These are phyloP conservation scores for Athalia circularis DNA, from an alignment of 2,888 invertebrate genomes.

Conservation along the genomic window DNA sequence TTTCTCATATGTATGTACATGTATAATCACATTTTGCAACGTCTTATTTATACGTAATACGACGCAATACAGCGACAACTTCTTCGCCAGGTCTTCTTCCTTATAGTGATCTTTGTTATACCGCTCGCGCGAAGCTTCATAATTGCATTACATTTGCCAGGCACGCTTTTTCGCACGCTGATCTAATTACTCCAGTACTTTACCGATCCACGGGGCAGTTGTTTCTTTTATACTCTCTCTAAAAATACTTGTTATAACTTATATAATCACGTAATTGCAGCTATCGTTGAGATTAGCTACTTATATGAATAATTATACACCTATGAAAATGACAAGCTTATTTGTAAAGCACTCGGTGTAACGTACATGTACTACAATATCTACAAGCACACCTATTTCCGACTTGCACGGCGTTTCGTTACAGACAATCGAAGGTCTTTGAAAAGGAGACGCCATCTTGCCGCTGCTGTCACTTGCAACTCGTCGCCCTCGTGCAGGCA, in stretches of 20 bases:
- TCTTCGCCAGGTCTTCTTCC: conserved; percentile 7
- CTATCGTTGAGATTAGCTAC: no score
- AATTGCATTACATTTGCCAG: conserved; percentile 29
- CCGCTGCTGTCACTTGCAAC: conserved; percentile 27
- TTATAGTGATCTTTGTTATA: conserved; percentile 1
- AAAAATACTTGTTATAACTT: not conserved
- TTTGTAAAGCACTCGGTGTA: no score
- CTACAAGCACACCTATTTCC: no score
- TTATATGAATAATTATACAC: no score
- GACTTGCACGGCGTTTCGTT: conserved; percentile 11
- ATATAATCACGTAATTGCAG: not conserved
- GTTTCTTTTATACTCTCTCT: not conserved
- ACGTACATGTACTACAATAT: no score
- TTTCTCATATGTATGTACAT: no score
- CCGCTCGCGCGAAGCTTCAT: conserved; percentile 3
- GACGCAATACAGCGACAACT: conserved; percentile 2
- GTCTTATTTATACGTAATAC: not conserved
- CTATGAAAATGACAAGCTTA: no score
- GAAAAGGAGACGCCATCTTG: conserved; percentile 20
- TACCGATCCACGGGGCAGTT: conserved; percentile 10
- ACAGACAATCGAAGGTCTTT: conserved; percentile 31
- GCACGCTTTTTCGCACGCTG: conserved; percentile 14
- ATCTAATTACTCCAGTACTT: conserved; percentile 19
- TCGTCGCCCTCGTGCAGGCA: not conserved
- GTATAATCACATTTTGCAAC: not conserved